Evolutionary conservation across 2,797 vertebrate species (phyloP), one percentile per base, ranked within the genome.

Genomic region (Sebastes trivittatus): DNA sequence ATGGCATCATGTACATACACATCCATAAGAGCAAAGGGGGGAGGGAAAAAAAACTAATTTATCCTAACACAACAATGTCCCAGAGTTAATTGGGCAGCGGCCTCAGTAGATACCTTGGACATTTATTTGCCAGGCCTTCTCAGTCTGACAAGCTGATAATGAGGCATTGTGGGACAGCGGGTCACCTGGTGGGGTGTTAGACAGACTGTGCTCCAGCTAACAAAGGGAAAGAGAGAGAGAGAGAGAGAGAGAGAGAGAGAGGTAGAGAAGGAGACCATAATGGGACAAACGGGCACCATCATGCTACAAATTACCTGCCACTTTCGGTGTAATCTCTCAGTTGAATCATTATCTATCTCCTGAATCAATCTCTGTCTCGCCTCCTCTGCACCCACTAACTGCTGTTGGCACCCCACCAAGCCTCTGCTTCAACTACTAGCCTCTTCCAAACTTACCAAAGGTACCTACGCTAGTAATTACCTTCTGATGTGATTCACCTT

Each of bases 231-330:
- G 75, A 34, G 58, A 75, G 58, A 72, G 56, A 74, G 22, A 77
- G 70, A 52, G 75, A 36, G 60, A 68, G 72, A 72, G 27, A 60
- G 72, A 72, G 72, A 70, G 52, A 54, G 20, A 70, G 61, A 61
- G 20, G 23, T 23, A 76, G 69, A 81, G 69, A 75, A 52, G 71
- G 58, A 74, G 30, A 78, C 66, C 75, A 83, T 88, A 92, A 91
- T 89, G 68, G 84, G 78, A 82, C 92, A 93, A 92, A 89, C 80
- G 84, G 86, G 78, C 70, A 84, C 88, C 88, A 94, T 93, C 90
- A 91, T 91, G 89, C 86, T 92, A 93, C 95, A 95, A 96, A 96
- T 95, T 87, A 94, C 93, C 94, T 94, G 89, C 92, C 87, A 89
- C 88, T 87, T 93, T 92, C 89, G 88, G 86, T 92, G 90, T 92